phyloP scores from a whole-genome alignment of 2,797 vertebrate genomes.

The Phrynocephalus forsythii region DNA sequence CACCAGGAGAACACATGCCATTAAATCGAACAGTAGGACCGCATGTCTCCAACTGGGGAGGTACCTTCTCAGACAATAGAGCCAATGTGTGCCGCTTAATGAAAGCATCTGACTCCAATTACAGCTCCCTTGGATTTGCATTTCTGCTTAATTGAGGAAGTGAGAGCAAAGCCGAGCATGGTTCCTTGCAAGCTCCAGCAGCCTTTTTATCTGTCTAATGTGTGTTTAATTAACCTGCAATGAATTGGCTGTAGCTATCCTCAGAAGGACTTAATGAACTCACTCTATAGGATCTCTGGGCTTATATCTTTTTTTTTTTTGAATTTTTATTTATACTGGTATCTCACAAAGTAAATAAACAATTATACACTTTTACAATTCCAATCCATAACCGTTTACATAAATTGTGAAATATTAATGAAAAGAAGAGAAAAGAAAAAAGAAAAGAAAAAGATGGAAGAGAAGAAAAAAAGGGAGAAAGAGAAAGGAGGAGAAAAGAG shows the following conservation, averaged over 20 bases:
- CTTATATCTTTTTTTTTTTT: background rate
- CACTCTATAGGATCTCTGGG: background rate
- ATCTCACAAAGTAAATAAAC: no score
- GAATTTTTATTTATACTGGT: no score
- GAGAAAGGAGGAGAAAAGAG: no score
- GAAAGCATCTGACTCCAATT: constrained; percentile 54
- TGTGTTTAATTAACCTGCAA: constrained; percentile 42
- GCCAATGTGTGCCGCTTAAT: constrained; percentile 42
- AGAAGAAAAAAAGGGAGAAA: no score
- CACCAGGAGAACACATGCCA: constrained; percentile 7
- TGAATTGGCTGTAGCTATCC: constrained; percentile 14
- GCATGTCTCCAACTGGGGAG: background rate
- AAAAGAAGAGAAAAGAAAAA: no score
- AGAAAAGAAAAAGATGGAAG: no score
- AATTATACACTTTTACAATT: no score
- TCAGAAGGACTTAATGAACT: constrained; percentile 17
- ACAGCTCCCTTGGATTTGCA: constrained; percentile 37
- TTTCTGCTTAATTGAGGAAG: constrained; percentile 49
- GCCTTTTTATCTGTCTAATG: constrained; percentile 39
- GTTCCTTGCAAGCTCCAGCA: constrained; percentile 19
- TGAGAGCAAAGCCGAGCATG: constrained; percentile 13
- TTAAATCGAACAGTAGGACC: constrained; percentile 34
- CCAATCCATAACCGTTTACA: no score
- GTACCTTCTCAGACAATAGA: constrained; percentile 29
- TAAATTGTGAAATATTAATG: no score